phyloP scores from a whole-genome alignment of 2,113 vertebrate species.

The Silurus asotus region DNA sequence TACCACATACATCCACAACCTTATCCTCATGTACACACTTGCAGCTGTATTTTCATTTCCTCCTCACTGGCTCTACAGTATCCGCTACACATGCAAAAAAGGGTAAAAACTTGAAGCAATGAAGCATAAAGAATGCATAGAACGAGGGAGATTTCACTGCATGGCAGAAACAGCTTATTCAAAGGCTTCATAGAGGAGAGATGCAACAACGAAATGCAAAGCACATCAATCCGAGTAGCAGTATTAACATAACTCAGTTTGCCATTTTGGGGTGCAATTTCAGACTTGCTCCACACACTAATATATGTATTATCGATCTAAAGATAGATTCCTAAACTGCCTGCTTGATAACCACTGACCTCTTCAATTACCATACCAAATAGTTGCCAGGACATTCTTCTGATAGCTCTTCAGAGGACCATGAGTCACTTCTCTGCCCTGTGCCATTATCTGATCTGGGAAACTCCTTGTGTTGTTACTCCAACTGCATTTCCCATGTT shows the following conservation, averaged over 20 bases:
- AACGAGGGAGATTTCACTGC: conserved; percentile 17
- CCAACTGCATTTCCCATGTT: neutral
- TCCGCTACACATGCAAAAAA: neutral
- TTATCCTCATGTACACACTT: neutral
- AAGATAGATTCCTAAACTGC: conserved; percentile 31
- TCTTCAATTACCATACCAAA: conserved; percentile 29
- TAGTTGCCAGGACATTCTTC: neutral
- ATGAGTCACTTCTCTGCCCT: neutral
- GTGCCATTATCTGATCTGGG: neutral
- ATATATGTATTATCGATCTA: conserved; percentile 28
- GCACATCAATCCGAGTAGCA: neutral
- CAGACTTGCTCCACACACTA: neutral
- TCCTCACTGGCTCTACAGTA: neutral
- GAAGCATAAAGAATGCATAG: conserved; percentile 11
- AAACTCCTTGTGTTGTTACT: neutral
- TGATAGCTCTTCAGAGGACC: conserved; percentile 24
- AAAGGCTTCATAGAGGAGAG: conserved; percentile 7
- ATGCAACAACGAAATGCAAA: conserved; percentile 1
- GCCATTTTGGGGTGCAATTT: conserved; percentile 1
- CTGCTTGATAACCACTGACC: conserved; percentile 26
- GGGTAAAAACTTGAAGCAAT: conserved; percentile 30
- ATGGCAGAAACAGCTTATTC: conserved; percentile 38
- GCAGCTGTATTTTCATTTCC: neutral
- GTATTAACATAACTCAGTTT: conserved; percentile 43
- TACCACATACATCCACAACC: neutral